Evolutionary conservation across 2,888 invertebrate species (phyloP).

Genomic region (Drosophila atripex): DNA sequence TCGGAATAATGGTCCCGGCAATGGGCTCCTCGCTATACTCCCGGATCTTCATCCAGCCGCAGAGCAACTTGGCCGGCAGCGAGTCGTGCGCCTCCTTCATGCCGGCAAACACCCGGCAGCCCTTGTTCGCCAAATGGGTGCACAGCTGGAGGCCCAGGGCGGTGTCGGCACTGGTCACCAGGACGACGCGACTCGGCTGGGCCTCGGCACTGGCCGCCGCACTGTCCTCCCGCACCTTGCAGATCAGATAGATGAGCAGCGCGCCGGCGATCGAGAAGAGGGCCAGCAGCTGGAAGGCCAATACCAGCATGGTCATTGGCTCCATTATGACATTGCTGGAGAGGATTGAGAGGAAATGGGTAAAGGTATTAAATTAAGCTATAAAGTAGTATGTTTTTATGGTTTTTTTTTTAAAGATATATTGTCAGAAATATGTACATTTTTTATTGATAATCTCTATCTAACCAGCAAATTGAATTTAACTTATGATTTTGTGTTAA

Average conservation of each 20-base stretch:
- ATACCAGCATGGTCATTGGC: conserved; percentile 90
- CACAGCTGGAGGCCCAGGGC: conserved; percentile 91
- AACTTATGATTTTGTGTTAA: too few species aligned
- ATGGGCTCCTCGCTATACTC: conserved; percentile 84
- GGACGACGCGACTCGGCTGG: conserved; percentile 87
- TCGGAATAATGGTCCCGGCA: conserved; percentile 87
- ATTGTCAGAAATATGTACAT: neutral
- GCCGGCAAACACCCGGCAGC: conserved; percentile 92
- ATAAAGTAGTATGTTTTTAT: too few species aligned
- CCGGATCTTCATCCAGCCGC: conserved; percentile 87
- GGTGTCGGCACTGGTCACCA: conserved; percentile 92
- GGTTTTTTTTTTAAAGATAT: too few species aligned
- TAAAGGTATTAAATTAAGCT: neutral
- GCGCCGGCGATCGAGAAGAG: conserved; percentile 93
- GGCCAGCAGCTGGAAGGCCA: conserved; percentile 92
- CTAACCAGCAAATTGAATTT: too few species aligned
- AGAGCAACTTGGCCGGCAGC: conserved; percentile 86
- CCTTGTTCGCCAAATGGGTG: conserved; percentile 88
- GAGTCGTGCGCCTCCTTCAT: conserved; percentile 86
- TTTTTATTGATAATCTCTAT: too few species aligned
- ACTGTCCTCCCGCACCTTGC: conserved; percentile 88
- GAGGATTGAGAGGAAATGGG: neutral
- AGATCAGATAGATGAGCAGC: conserved; percentile 89
- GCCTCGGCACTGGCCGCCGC: conserved; percentile 81
- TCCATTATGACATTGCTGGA: conserved; percentile 87